Evolutionary conservation across 2,888 invertebrate genomes (phyloP).

Genomic region (Nebria salina): DNA sequence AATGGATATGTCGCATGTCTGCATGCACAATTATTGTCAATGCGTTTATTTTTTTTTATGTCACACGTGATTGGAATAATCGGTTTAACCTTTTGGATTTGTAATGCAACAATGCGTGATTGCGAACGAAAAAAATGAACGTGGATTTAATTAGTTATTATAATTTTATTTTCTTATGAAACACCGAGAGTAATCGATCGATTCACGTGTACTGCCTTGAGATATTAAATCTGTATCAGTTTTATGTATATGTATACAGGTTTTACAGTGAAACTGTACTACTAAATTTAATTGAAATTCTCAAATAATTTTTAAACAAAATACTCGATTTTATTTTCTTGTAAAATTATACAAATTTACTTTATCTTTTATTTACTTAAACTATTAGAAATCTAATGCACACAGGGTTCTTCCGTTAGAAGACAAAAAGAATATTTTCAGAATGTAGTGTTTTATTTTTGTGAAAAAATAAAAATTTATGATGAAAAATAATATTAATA

Average conservation of each 20-base stretch:
- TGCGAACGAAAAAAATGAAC: neutral
- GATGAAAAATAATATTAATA: too few relatives aligned
- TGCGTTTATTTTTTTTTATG: neutral
- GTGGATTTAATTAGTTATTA: neutral
- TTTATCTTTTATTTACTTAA: neutral
- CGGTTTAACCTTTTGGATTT: neutral
- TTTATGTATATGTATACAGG: neutral
- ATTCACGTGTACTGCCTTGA: too few relatives aligned
- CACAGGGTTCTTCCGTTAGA: neutral
- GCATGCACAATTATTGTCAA: constrained; percentile 2
- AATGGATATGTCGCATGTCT: neutral
- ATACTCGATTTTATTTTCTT: neutral
- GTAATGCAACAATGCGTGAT: neutral
- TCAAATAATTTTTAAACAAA: neutral
- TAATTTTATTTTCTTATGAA: neutral
- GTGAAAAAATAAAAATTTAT: too few relatives aligned
- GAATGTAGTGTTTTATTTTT: too few relatives aligned
- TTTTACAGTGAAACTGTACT: neutral
- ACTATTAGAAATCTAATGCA: neutral
- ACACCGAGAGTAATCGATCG: neutral
- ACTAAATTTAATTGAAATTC: neutral
- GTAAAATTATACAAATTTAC: neutral
- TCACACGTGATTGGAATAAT: neutral
- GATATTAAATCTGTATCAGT: too few relatives aligned
- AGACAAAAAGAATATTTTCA: neutral